These are phyloP conservation scores for Loxodonta africana DNA, from an alignment of 2,113 vertebrate genomes.

Conservation along the genomic window DNA sequence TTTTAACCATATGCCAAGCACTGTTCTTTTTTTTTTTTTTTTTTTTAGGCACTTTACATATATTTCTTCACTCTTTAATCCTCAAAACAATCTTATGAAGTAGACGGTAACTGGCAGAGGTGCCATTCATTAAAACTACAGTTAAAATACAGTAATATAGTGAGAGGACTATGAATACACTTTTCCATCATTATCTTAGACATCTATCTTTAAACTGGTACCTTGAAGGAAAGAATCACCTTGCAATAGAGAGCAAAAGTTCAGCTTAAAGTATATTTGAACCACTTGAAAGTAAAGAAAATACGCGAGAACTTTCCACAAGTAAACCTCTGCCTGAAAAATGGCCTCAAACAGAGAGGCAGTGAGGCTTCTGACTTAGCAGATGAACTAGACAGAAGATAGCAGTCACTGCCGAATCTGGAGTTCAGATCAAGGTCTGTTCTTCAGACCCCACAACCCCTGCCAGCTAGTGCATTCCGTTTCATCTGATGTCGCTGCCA, in stretches of 20 bases:
- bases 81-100: background rate
- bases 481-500: slow-evolving; percentile 80
- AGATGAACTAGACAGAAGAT: slow-evolving; percentile 71
- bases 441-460: slow-evolving; percentile 74
- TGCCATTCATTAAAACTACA: background rate
- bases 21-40: background rate
- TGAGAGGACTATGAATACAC: background rate
- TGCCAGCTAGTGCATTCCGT: slow-evolving; percentile 81
- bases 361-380: slow-evolving; percentile 59
- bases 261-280: background rate
- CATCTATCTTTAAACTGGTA: background rate
- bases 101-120: background rate
- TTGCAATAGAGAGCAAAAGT: background rate
- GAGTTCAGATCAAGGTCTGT: slow-evolving; percentile 80
- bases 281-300: slow-evolving; percentile 68
- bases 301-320: slow-evolving; percentile 78
- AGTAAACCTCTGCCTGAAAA: slow-evolving; percentile 79
- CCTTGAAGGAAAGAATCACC: background rate
- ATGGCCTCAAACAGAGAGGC: slow-evolving; percentile 50
- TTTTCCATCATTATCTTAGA: background rate
- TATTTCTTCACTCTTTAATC: background rate
- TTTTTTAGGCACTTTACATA: background rate
- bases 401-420: slow-evolving; percentile 71
- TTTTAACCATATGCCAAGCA: background rate
- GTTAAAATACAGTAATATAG: background rate